Conservation (phyloP, 2,888 invertebrate species). For the Drosophila yooni region DNA sequence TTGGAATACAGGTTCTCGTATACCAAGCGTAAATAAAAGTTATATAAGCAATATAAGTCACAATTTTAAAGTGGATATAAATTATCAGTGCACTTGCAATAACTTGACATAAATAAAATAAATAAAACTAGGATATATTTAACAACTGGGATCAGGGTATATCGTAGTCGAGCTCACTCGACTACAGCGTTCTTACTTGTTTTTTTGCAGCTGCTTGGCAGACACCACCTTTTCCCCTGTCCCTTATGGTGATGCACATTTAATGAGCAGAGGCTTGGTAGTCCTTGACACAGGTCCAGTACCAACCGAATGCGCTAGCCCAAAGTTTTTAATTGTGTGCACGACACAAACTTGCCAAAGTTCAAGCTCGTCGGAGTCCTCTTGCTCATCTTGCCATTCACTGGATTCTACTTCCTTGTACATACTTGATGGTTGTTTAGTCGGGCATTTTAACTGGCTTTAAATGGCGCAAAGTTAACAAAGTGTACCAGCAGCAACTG, state of each 20-base stretch:
- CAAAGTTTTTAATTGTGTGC: constrained; percentile 55
- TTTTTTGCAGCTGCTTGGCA: background rate
- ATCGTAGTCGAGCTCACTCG: background rate
- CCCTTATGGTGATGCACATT: constrained; percentile 43
- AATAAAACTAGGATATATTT: background rate
- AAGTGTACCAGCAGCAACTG: constrained; percentile 48
- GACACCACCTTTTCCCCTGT: background rate
- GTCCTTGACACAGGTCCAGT: constrained; percentile 39
- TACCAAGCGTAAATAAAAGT: too few species aligned
- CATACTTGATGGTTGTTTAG: constrained; percentile 11
- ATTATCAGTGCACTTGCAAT: background rate
- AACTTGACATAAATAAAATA: too few species aligned
- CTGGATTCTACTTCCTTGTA: constrained; percentile 7
- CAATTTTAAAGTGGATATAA: background rate
- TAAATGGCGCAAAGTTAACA: constrained; percentile 68
- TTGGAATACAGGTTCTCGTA: too few species aligned
- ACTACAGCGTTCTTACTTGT: background rate
- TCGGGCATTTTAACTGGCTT: constrained; percentile 30
- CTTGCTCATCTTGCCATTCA: constrained; percentile 12
- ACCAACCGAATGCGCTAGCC: background rate
- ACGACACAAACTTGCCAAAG: constrained; percentile 41
- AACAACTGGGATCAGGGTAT: background rate
- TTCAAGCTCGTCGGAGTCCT: constrained; percentile 32
- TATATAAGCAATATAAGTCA: too few species aligned
- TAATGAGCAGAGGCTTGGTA: constrained; percentile 42